A percentile compares a stretch with the other conserved stretches of the same genome.
Conservation (phyloP, 1,140 invertebrate species). For the Zaprionus kolodkinae region DNA sequence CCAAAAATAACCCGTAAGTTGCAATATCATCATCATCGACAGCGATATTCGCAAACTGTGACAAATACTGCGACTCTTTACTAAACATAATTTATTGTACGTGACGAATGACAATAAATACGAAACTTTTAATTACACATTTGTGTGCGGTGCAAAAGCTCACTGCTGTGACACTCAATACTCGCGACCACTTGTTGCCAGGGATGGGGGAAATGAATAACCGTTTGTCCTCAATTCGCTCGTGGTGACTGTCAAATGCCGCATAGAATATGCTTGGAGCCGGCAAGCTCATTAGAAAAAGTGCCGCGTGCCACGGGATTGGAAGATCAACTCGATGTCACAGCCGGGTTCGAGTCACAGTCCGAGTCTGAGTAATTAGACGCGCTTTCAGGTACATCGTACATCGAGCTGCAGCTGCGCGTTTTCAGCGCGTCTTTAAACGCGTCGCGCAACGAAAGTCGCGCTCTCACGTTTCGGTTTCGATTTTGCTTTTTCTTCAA, state of each 20-base stretch:
- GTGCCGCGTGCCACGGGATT: conserved; percentile 49
- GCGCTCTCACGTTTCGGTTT: conserved; percentile 60
- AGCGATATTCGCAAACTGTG: conserved; percentile 21
- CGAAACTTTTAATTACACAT: conserved; percentile 43
- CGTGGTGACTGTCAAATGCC: conserved; percentile 32
- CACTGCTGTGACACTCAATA: conserved; percentile 19
- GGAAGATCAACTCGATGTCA: conserved; percentile 12
- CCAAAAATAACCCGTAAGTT: conserved; percentile 7
- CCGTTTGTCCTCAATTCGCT: conserved; percentile 48
- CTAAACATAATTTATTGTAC: conserved; percentile 14
- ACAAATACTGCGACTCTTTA: conserved; percentile 17
- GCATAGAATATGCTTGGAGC: conserved; percentile 43
- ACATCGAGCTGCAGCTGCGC: conserved; percentile 12
- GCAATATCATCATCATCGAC: conserved; percentile 28
- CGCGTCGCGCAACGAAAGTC: conserved; percentile 57
- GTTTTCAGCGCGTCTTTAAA: conserved; percentile 41
- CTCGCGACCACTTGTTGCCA: not conserved
- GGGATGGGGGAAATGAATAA: not conserved
- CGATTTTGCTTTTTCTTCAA: conserved; percentile 51
- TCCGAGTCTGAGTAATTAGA: conserved; percentile 47
- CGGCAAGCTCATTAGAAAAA: conserved; percentile 62
- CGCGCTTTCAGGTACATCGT: conserved; percentile 42
- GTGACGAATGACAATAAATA: conserved; percentile 24
- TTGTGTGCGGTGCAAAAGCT: conserved; percentile 14
- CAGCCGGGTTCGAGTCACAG: conserved; percentile 22